These are phyloP conservation scores for Meiosimyza decipiens DNA, from an alignment of 2,888 invertebrate species.

Conservation along the genomic window DNA sequence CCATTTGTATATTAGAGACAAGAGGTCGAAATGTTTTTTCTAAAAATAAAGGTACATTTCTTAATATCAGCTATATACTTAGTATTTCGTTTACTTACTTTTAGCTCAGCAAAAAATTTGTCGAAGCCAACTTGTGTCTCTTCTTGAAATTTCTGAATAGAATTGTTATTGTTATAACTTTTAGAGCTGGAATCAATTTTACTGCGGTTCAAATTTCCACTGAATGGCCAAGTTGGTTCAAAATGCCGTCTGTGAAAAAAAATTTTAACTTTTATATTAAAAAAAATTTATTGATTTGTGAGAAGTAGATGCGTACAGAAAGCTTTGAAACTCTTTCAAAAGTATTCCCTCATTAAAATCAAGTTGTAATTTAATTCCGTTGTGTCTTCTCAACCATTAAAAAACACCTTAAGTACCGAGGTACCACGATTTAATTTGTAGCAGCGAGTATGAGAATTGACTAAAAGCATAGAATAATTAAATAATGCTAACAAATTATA, in stretches of 20 bases:
- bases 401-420: too few species aligned
- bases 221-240: conserved; percentile 34
- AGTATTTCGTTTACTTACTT: conserved; percentile 36
- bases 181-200: too few species aligned
- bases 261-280: not conserved
- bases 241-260: conserved; percentile 45
- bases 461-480: too few species aligned
- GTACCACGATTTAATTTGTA: too few species aligned
- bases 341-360: too few species aligned
- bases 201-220: not conserved
- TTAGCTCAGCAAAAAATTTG: conserved; percentile 47
- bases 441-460: too few species aligned
- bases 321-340: too few species aligned
- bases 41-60: conserved; percentile 28
- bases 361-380: too few species aligned
- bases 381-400: too few species aligned
- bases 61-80: not conserved
- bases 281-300: not conserved
- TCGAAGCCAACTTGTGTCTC: conserved; percentile 49
- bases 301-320: too few species aligned
- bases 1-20: conserved; percentile 54
- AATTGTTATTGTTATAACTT: not conserved
- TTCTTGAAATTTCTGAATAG: conserved; percentile 48
- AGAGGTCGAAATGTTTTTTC: conserved; percentile 50
- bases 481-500: too few species aligned